Conservation (phyloP, 2,113 vertebrate genomes). For the Neomonachus schauinslandi region DNA sequence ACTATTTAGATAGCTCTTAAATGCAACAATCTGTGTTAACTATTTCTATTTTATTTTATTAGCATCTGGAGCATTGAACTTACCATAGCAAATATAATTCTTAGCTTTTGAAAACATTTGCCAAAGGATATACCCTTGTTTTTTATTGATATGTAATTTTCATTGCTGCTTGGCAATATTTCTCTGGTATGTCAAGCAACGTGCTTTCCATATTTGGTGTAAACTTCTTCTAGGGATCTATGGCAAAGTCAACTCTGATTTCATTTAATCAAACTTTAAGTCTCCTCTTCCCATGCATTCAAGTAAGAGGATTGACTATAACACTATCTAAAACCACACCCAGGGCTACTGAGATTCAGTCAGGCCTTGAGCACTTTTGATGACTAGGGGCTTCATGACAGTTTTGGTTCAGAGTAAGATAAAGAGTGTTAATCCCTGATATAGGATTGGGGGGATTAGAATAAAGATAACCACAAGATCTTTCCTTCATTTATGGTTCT, state of each 20-base stretch:
- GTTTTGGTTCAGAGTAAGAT: not conserved
- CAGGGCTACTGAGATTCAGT: not conserved
- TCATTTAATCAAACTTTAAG: not conserved
- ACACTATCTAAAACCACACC: not conserved
- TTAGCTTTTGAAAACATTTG: not conserved
- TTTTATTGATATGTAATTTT: not conserved
- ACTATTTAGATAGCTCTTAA: not conserved
- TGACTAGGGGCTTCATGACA: no score
- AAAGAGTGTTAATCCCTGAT: not conserved
- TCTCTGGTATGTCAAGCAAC: not conserved
- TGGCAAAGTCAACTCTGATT: not conserved
- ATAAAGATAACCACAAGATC: not conserved
- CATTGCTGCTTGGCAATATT: not conserved
- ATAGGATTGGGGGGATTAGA: not conserved
- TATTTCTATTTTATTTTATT: not conserved
- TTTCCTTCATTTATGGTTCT: not conserved
- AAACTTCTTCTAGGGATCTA: not conserved
- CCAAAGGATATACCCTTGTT: not conserved
- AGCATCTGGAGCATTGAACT: not conserved
- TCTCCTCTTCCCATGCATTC: not conserved
- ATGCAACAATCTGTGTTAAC: not conserved
- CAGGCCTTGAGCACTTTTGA: not conserved
- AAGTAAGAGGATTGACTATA: not conserved
- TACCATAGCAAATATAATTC: not conserved
- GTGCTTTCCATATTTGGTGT: not conserved